These are phyloP conservation scores for Oscheius onirici DNA, from an alignment of 2,888 invertebrate genomes.

Conservation along the genomic window DNA sequence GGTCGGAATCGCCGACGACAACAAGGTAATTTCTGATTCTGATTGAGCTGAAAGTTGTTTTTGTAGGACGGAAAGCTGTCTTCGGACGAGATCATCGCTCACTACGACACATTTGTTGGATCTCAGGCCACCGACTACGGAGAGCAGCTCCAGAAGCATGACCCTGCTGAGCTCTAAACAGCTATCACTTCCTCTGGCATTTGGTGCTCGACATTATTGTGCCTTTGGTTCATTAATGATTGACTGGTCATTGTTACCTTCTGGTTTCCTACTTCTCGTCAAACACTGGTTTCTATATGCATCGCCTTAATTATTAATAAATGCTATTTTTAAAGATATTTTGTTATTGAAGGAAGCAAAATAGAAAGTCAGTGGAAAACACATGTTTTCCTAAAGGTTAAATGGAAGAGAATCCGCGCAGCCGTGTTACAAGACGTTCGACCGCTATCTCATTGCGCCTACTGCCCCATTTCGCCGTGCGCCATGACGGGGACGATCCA, in stretches of 20 bases:
- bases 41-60: background rate
- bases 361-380: background rate
- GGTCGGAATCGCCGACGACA: conserved; percentile 89
- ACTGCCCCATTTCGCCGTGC: conserved; percentile 31
- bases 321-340: conserved; percentile 6
- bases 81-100: conserved; percentile 87
- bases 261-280: conserved; percentile 23
- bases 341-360: background rate
- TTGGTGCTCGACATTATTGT: conserved; percentile 13
- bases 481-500: conserved; percentile 31
- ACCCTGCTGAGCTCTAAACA: conserved; percentile 74
- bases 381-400: background rate
- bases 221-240: conserved; percentile 17
- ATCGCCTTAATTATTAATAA: conserved; percentile 27
- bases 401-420: background rate
- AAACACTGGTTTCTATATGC: conserved; percentile 25
- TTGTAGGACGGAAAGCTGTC: conserved; percentile 84
- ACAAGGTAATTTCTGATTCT: conserved; percentile 76
- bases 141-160: conserved; percentile 91
- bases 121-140: conserved; percentile 99
- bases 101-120: conserved; percentile 96
- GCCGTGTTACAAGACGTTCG: conserved; percentile 32
- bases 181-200: background rate
- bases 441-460: conserved; percentile 32
- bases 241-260: conserved; percentile 27